A percentile compares a stretch with the other conserved stretches of the same genome.
Conservation (phyloP, 2,888 invertebrate genomes). For the Idaea straminata region DNA sequence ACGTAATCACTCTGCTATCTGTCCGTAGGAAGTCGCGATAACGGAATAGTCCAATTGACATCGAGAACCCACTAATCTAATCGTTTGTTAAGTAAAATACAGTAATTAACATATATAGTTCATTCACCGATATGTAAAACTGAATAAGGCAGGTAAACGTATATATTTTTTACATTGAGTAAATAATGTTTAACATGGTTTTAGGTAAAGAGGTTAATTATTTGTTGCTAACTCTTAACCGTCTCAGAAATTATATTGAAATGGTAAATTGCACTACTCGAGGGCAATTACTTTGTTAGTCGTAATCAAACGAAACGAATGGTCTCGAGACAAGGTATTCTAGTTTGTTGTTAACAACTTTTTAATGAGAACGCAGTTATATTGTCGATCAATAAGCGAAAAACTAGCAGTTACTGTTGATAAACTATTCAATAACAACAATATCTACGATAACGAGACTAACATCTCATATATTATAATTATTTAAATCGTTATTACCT, state of each 20-base stretch:
- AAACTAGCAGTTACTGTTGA: conserved; percentile 23
- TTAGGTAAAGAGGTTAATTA: conserved; percentile 36
- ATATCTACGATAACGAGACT: conserved; percentile 48
- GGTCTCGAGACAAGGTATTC: conserved; percentile 56
- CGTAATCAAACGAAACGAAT: conserved; percentile 49
- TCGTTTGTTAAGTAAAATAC: conserved; percentile 49
- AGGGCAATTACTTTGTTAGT: conserved; percentile 39
- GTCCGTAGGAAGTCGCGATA: conserved; percentile 50
- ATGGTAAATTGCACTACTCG: conserved; percentile 45
- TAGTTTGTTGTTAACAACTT: conserved; percentile 52
- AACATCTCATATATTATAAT: conserved; percentile 62
- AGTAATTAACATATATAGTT: conserved; percentile 58
- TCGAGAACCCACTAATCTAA: conserved; percentile 56
- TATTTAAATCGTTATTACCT: conserved; percentile 77
- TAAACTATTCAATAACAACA: conserved; percentile 52
- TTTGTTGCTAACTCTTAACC: conserved; percentile 44
- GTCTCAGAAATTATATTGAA: conserved; percentile 39
- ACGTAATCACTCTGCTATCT: conserved; percentile 38
- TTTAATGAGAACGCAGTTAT: conserved; percentile 40
- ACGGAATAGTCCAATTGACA: conserved; percentile 47
- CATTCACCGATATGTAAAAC: conserved; percentile 58
- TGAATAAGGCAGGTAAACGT: conserved; percentile 33
- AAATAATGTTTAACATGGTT: conserved; percentile 14
- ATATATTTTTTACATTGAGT: conserved; percentile 9
- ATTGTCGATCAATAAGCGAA: conserved; percentile 47